phyloP scores from a whole-genome alignment of 2,113 vertebrate species.

The Brachypteracias leptosomus region DNA sequence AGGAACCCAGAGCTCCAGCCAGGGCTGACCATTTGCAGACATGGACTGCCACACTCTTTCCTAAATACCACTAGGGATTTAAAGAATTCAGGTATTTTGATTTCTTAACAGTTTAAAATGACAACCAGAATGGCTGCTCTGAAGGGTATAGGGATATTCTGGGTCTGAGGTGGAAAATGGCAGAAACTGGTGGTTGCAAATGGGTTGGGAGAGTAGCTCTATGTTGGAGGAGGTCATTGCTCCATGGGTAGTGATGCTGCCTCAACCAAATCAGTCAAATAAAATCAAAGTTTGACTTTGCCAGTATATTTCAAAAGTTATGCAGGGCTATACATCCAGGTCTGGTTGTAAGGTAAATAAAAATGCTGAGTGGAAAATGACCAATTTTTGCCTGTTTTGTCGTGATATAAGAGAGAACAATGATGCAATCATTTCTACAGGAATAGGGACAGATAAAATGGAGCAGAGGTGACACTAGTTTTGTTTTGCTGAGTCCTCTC shows the following conservation, averaged over 20 bases:
- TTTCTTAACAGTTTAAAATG: background rate
- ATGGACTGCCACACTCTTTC: fast-evolving
- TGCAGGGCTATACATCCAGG: background rate
- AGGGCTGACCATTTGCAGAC: background rate
- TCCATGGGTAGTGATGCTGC: background rate
- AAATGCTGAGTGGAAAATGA: background rate
- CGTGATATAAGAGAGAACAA: background rate
- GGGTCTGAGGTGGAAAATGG: background rate
- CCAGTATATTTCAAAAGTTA: background rate
- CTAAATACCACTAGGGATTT: background rate
- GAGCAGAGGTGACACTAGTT: background rate
- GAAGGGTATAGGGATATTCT: background rate
- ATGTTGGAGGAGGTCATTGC: fast-evolving
- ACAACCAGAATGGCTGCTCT: background rate
- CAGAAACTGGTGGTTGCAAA: background rate
- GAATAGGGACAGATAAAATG: background rate
- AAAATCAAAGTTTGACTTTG: background rate
- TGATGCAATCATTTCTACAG: background rate
- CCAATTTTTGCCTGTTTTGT: background rate
- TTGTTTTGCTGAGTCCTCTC: background rate
- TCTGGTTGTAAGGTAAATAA: background rate
- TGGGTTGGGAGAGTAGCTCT: background rate
- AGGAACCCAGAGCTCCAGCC: background rate
- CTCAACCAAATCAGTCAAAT: background rate
- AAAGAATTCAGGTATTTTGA: background rate